Percentiles rank a stretch among this genome's conserved stretches.
These are phyloP conservation scores for Phyllotis vaccarum DNA, from an alignment of 2,797 vertebrate genomes.

Conservation along the genomic window DNA sequence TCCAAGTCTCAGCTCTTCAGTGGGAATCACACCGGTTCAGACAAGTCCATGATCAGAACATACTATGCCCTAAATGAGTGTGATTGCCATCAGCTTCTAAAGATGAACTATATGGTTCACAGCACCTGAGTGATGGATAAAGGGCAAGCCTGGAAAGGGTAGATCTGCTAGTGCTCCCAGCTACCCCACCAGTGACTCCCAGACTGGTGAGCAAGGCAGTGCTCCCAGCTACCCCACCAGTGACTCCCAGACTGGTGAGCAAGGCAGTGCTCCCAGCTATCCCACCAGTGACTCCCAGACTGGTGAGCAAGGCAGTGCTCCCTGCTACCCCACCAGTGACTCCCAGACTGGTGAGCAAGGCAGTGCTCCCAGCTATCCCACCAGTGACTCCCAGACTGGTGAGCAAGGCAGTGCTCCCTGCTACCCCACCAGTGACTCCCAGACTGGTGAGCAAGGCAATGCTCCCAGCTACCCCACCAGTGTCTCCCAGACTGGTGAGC, in stretches of 20 bases:
- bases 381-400: too few species aligned
- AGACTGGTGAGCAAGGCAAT: not conserved
- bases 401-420: not conserved
- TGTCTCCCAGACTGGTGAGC: not conserved
- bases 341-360: not conserved
- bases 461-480: too few species aligned
- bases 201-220: too few species aligned
- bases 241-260: too few species aligned
- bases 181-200: not conserved
- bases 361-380: too few species aligned
- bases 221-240: too few species aligned
- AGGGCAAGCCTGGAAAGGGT: not conserved
- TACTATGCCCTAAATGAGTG: accelerated
- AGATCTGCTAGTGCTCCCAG: not conserved
- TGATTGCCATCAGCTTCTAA: not conserved
- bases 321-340: not conserved
- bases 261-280: not conserved
- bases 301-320: not conserved
- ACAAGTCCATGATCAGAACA: accelerated
- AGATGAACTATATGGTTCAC: not conserved
- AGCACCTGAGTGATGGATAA: not conserved
- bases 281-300: not conserved
- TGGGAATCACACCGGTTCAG: accelerated
- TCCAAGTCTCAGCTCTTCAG: not conserved
- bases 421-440: not conserved